Evolutionary conservation across 1,140 invertebrate genomes (phyloP).

Genomic region (Gonioctena quinquepunctata): DNA sequence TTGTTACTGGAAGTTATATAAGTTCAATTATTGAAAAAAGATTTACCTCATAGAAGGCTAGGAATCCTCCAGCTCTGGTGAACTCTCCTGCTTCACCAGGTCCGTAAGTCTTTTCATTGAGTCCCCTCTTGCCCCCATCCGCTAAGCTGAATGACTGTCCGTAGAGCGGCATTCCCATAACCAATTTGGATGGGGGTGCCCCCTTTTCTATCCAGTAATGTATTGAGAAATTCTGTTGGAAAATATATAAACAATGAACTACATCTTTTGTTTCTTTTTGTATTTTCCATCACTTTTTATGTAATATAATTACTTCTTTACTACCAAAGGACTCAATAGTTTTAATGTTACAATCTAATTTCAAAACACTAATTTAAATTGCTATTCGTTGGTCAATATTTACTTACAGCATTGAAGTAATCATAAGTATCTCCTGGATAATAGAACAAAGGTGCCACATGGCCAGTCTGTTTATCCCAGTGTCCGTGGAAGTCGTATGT

Average conservation of each 20-base stretch:
- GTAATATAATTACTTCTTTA: too few relatives aligned
- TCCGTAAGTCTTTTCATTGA: constrained; percentile 70
- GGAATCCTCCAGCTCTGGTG: constrained; percentile 77
- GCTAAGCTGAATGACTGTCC: constrained; percentile 80
- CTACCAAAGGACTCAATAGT: too few relatives aligned
- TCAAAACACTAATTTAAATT: too few relatives aligned
- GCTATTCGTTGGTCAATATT: too few relatives aligned
- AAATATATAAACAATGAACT: neutral
- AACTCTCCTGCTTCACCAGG: constrained; percentile 79
- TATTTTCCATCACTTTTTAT: too few relatives aligned
- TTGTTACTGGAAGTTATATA: too few relatives aligned
- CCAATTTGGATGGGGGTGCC: constrained; percentile 69
- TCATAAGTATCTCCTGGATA: constrained; percentile 73
- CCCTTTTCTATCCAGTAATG: constrained; percentile 80
- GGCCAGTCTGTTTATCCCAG: constrained; percentile 88
- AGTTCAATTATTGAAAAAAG: too few relatives aligned
- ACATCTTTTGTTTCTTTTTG: too few relatives aligned
- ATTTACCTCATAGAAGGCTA: constrained; percentile 83
- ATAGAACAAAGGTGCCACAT: constrained; percentile 79
- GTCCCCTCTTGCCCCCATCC: constrained; percentile 60
- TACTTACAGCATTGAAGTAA: constrained; percentile 74
- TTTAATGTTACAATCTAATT: too few relatives aligned
- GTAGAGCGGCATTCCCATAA: constrained; percentile 83
- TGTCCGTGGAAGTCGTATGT: constrained; percentile 87
- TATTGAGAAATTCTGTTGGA: constrained; percentile 76